Evolutionary conservation across 37 sponge, comb jelly and placozoan species (phyloP), one percentile per base, ranked within the genome.

Genomic region (Chondrilla cf. caribensis): DNA sequence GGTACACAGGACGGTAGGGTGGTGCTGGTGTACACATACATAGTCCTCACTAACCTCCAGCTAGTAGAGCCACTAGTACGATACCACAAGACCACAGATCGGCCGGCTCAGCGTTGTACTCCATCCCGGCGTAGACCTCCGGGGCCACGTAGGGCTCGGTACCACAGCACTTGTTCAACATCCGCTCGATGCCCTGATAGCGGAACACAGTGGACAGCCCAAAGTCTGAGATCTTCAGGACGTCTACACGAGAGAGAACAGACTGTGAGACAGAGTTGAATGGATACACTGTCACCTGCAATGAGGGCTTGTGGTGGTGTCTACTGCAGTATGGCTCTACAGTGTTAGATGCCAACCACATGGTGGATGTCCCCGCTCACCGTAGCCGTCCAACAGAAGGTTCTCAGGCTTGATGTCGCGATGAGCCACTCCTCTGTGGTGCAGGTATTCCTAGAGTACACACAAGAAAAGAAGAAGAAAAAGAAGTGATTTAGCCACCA

Each of bases 21-120:
- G n/a, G n/a, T n/a, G n/a, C n/a, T n/a, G n/a, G n/a, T n/a, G n/a
- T n/a, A n/a, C n/a, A n/a, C n/a, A n/a, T n/a, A n/a, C n/a, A n/a
- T n/a, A n/a, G n/a, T n/a, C n/a, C 42, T 58, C 36, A 68, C 84
- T 26, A 36, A 81, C 54, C 87, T 81, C 99, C 99, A 60, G 93
- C 86, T 58, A 98, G 71, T 59, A 98, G 42, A 1, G 95, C 90
- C 26, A 94, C 87, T 60, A 98, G 83, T 28, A 96, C 90, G 36
- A 98, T 94, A 38, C 97, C 99, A 86, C 97, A 94, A 8, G 97
- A 96, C 99, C 99, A 98, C 38, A 98, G 26, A 58, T 98, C 99
- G 37, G 99, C 95, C 17, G 91, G 95, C 47, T 92, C 89, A 57
- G 99, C 99, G 39, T 90, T 58, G 79, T 98, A 94, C 24, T 88